Base-by-base conservation (phyloP, 2,113 vertebrate species). In the Pipa parva region DNA sequence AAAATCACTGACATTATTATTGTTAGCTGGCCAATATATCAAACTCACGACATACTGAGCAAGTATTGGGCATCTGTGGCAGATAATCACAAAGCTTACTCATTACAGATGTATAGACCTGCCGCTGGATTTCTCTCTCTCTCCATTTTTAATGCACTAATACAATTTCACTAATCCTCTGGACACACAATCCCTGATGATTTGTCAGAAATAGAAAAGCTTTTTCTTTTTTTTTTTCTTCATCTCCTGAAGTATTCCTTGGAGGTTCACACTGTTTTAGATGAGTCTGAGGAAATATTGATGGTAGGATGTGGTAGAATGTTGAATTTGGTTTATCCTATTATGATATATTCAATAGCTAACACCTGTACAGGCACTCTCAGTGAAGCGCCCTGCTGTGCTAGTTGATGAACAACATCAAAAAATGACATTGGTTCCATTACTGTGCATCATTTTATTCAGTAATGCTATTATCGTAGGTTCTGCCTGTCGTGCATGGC, bases 351-450 rank as follows among this genome's bases (percentile, higher is more conserved):
- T 42, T 42, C 39, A 42, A 17, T 17, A 42, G 39, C 2, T 42
- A 42, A 42, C 39, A 17, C 39, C 17, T 17, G 6, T 42, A 15
- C 39, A 42, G 39, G n/a, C 15, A 15, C 39, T 42, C 5, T n/a
- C 39, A 42, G 15, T 42, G 39, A 42, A 42, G n/a, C 39, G 5
- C 39, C 37, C 39, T 42, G 39, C 39, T 42, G 39, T 18, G 39
- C 13, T 42, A 42, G 39, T 42, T 42, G 39, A 42, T 42, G 39
- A 42, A 42, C 39, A 42, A 42, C 39, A 42, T 42, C 39, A 42
- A 42, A 42, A 42, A 42, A 42, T 42, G 39, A 42, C 39, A 42
- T 18, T 18, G 39, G 39, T 42, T 42, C 15, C 17, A 42, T 42
- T 42, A 42, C 39, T 42, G 39, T 42, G 39, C 39, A 42, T 42